A percentile compares a stretch with the other conserved stretches of the same genome.
Conservation (phyloP, 2,113 vertebrate species). For the Pogonocichla stellata region DNA sequence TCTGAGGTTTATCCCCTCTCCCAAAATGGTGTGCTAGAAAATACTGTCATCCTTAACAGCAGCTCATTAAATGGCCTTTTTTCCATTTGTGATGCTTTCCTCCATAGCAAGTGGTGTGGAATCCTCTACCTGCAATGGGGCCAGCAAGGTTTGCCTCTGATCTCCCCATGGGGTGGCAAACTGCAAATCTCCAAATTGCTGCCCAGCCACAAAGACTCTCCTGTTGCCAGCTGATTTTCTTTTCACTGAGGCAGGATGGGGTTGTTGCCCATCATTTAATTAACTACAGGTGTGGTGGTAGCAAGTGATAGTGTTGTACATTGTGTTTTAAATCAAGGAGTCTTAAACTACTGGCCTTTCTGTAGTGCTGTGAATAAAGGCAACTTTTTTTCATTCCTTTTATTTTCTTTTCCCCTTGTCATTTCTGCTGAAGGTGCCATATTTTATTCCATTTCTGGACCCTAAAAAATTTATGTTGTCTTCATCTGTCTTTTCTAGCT, state of each 20-base stretch:
- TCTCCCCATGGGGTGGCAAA: background rate
- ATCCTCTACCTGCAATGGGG: background rate
- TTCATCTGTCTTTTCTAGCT: background rate
- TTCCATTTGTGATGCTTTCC: background rate
- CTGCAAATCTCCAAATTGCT: background rate
- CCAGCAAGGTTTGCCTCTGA: background rate
- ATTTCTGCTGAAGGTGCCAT: background rate
- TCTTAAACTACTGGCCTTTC: background rate
- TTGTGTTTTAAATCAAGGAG: background rate
- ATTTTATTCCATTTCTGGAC: background rate
- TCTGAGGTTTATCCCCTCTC: background rate
- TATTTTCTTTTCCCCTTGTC: rapidly evolving
- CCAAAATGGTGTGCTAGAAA: background rate
- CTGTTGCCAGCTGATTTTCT: background rate
- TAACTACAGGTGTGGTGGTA: background rate
- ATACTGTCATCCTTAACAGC: background rate
- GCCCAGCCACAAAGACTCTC: background rate
- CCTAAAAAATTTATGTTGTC: background rate
- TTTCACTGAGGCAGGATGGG: background rate
- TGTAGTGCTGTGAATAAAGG: background rate
- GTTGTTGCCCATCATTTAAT: background rate
- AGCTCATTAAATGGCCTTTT: background rate
- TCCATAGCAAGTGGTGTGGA: background rate
- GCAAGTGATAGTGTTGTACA: background rate
- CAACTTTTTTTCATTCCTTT: background rate